Evolutionary conservation across 2,797 vertebrate species (phyloP).

Genomic region (Enteromius anoplus): DNA sequence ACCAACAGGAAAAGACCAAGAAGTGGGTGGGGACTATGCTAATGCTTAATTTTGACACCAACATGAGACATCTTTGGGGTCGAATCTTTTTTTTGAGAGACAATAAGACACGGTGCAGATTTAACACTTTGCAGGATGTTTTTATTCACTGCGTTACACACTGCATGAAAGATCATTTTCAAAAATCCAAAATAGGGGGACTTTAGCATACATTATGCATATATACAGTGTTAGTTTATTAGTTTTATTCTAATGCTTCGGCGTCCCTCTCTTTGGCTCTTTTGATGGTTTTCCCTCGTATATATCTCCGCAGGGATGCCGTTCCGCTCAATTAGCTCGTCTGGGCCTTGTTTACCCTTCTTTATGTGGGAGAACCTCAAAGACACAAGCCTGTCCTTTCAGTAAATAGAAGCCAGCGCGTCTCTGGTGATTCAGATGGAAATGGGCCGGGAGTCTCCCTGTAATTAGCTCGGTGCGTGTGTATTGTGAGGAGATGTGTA

Average conservation of each 20-base stretch:
- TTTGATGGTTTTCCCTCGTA: slow-evolving; percentile 49
- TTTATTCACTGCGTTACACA: no score
- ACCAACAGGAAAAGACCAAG: no score
- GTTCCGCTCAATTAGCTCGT: slow-evolving; percentile 72
- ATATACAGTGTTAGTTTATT: background rate
- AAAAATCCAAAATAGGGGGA: no score
- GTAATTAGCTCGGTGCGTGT: slow-evolving; percentile 81
- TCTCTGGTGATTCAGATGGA: slow-evolving; percentile 75
- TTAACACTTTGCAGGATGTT: no score
- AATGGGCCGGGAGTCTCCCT: slow-evolving; percentile 71
- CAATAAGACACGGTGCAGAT: no score
- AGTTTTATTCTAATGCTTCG: slow-evolving; percentile 35
- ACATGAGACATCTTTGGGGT: no score
- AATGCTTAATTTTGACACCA: no score
- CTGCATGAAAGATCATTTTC: no score
- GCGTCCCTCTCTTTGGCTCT: slow-evolving; percentile 2
- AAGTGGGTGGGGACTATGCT: no score
- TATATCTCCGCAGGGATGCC: slow-evolving; percentile 63
- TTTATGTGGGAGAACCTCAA: slow-evolving; percentile 58
- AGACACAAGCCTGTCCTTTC: slow-evolving; percentile 64
- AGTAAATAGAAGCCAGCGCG: slow-evolving; percentile 55
- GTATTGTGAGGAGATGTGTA: slow-evolving; percentile 74
- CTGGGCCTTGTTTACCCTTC: slow-evolving; percentile 63
- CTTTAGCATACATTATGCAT: background rate
- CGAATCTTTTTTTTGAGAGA: no score